Conservation (phyloP, 2,113 vertebrate genomes). For the Oreochromis tanganicae region DNA sequence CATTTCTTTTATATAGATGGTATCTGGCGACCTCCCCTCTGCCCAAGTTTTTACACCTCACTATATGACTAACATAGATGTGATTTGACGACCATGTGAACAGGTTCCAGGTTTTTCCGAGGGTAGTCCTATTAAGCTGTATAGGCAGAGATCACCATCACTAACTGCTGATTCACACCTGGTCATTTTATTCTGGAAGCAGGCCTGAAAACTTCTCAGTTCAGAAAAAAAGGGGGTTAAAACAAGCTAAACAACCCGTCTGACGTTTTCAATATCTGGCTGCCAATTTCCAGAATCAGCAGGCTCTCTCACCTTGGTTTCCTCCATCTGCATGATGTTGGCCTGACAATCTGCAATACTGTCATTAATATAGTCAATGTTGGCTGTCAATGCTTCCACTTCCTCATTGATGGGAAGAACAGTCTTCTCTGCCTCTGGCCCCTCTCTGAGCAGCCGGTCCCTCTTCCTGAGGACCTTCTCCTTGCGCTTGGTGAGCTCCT, state of each 20-base stretch:
- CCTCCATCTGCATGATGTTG: slow-evolving; percentile 97
- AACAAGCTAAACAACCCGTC: background rate
- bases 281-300: background rate
- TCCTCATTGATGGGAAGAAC: slow-evolving; percentile 83
- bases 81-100: background rate
- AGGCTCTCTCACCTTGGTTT: slow-evolving; percentile 80
- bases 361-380: slow-evolving; percentile 97
- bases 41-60: background rate
- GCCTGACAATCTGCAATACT: slow-evolving; percentile 95
- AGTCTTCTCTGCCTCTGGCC: slow-evolving; percentile 78
- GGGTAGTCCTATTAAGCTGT: background rate
- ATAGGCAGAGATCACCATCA: background rate
- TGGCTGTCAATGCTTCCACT: slow-evolving; percentile 85
- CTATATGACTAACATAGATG: background rate
- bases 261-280: background rate
- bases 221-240: background rate
- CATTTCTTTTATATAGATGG: background rate
- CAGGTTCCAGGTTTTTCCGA: background rate
- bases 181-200: background rate
- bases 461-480: slow-evolving; percentile 86
- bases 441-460: slow-evolving; percentile 80
- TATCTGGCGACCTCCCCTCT: background rate
- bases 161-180: background rate
- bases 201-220: background rate
- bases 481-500: slow-evolving; percentile 91